Conservation (phyloP, 2,888 invertebrate genomes). For the Ectropis crepuscularia region DNA sequence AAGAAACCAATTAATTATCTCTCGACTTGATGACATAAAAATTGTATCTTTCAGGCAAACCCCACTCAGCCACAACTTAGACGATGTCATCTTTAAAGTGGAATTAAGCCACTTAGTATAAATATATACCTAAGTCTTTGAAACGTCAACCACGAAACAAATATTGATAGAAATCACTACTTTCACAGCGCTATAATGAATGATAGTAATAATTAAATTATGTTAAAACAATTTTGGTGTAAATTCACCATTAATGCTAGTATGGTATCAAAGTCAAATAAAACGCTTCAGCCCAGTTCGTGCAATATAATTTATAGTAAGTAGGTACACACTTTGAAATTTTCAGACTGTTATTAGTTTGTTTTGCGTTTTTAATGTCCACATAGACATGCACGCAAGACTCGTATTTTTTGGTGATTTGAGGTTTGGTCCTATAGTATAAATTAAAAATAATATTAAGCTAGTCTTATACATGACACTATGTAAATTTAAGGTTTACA, state of each 20-base stretch:
- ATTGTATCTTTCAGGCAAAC: too few relatives aligned
- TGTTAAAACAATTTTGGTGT: background rate
- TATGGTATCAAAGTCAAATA: constrained; percentile 36
- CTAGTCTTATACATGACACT: too few relatives aligned
- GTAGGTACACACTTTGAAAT: constrained; percentile 4
- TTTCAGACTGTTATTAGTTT: constrained; percentile 25
- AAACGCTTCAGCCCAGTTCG: constrained; percentile 35
- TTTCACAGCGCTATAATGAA: background rate
- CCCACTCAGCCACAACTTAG: too few relatives aligned
- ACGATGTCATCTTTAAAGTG: too few relatives aligned
- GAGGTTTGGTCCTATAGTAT: background rate
- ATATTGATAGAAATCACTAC: too few relatives aligned
- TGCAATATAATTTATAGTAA: constrained; percentile 33
- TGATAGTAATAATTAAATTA: background rate
- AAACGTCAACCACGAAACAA: too few relatives aligned
- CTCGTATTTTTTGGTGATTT: background rate
- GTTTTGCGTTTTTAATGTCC: constrained; percentile 20
- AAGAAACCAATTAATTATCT: too few relatives aligned
- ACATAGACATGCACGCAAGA: constrained; percentile 9
- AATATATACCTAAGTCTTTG: too few relatives aligned
- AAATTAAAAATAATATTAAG: too few relatives aligned
- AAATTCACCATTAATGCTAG: constrained; percentile 27
- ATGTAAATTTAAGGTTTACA: too few relatives aligned
- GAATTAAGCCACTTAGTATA: too few relatives aligned
- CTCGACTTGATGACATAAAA: too few relatives aligned